Percentiles rank a stretch among this genome's conserved stretches.
Evolutionary conservation across 2,113 vertebrate species (phyloP).

Genomic region (Saccopteryx leptura): DNA sequence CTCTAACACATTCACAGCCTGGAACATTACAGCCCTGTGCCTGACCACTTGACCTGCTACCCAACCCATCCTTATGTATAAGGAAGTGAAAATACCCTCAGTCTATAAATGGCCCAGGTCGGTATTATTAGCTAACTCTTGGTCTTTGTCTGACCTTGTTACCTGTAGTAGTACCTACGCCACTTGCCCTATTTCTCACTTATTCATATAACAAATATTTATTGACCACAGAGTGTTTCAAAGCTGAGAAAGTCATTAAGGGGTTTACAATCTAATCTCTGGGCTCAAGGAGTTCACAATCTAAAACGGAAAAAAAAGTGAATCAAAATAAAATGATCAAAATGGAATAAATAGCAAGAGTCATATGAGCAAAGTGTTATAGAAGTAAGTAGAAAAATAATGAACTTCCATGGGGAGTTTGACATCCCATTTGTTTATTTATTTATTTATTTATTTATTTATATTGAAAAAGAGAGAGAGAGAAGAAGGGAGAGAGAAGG

Average conservation of each 20-base stretch:
- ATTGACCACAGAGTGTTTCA: not conserved
- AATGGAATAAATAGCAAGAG: not conserved
- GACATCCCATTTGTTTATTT: not conserved
- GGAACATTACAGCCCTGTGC: not conserved
- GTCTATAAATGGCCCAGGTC: not conserved
- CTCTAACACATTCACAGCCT: not conserved
- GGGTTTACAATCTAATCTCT: not conserved
- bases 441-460: no score
- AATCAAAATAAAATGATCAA: slow-evolving; percentile 38
- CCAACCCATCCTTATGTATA: not conserved
- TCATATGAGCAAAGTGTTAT: not conserved
- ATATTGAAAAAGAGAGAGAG: no score
- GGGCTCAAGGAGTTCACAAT: not conserved
- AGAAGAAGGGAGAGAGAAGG: no score
- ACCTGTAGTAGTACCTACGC: not conserved
- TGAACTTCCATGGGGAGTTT: not conserved
- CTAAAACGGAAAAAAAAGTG: slow-evolving; percentile 11
- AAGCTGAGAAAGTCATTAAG: not conserved
- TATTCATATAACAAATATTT: not conserved
- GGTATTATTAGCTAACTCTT: not conserved
- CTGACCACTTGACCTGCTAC: not conserved
- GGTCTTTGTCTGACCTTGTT: not conserved
- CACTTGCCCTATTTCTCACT: not conserved
- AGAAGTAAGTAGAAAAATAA: not conserved
- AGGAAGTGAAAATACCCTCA: not conserved